Percentiles rank a stretch among this genome's conserved stretches.
phyloP scores from a whole-genome alignment of 2,113 vertebrate genomes.

The Beaufortia kweichowensis region DNA sequence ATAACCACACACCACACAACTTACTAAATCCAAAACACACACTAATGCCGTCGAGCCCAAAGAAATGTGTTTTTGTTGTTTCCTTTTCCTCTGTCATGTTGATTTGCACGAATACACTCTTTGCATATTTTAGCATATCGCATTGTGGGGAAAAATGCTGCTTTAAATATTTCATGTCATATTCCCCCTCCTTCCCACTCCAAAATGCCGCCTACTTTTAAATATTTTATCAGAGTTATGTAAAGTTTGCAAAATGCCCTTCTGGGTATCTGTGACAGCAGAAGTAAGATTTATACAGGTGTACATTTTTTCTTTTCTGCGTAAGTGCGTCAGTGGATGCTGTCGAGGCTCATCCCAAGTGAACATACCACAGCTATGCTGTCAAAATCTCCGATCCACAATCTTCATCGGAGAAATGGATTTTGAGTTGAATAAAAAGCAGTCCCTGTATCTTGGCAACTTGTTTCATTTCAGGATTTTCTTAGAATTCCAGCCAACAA shows the following conservation, averaged over 20 bases:
- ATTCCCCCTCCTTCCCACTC: background rate
- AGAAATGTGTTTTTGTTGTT: constrained; percentile 45
- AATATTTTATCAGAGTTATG: background rate
- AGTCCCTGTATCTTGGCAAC: constrained; percentile 22
- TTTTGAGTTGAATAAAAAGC: constrained; percentile 17
- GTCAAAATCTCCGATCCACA: constrained; percentile 25
- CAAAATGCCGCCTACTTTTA: background rate
- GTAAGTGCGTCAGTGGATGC: constrained; percentile 27
- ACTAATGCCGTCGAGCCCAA: constrained; percentile 47
- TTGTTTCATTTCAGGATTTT: constrained; percentile 55
- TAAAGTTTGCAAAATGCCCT: background rate
- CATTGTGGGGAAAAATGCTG: background rate
- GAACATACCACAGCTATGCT: constrained; percentile 39
- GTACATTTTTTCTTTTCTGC: background rate
- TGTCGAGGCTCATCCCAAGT: constrained; percentile 45
- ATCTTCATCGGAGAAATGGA: background rate
- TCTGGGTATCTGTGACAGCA: background rate
- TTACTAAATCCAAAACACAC: constrained; percentile 42
- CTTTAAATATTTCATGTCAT: constrained; percentile 21
- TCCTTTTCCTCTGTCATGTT: background rate
- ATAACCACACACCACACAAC: constrained; percentile 53
- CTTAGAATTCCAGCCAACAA: constrained; percentile 46
- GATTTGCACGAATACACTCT: constrained; percentile 1
- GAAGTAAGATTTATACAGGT: constrained; percentile 14
- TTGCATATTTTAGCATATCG: constrained; percentile 20